phyloP scores from a whole-genome alignment of 2,888 invertebrate genomes.

The Fissipunctia ypsillon region DNA sequence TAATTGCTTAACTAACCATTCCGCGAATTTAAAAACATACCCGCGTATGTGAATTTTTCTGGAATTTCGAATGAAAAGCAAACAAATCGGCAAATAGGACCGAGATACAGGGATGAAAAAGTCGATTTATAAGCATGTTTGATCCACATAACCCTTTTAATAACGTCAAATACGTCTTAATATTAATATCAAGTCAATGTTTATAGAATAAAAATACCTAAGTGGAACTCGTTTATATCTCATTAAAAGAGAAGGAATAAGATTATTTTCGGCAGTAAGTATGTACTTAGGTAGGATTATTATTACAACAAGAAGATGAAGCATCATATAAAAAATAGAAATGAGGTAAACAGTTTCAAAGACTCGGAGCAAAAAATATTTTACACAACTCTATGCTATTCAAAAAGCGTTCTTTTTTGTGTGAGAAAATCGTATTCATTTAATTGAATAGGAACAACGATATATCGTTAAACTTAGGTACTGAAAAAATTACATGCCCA shows the following conservation, averaged over 20 bases:
- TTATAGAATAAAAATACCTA: not conserved
- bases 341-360: not conserved
- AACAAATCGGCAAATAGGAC: conserved; percentile 26
- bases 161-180: not conserved
- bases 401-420: not conserved
- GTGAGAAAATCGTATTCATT: not conserved
- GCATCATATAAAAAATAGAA: not conserved
- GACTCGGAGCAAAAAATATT: not conserved
- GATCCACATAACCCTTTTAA: conserved; percentile 23
- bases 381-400: not conserved
- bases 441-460: not conserved
- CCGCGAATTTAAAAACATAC: too few species aligned
- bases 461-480: not conserved
- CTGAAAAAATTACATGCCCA: not conserved
- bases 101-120: conserved; percentile 9
- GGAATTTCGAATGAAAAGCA: conserved; percentile 24
- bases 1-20: too few species aligned
- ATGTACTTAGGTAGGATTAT: not conserved
- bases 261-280: not conserved
- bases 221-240: not conserved
- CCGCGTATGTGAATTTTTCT: not conserved
- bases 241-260: not conserved
- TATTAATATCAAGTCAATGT: conserved; percentile 20
- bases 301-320: not conserved
- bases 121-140: conserved; percentile 12